Evolutionary conservation across 1,140 invertebrate genomes (phyloP).

Genomic region (Drosophila elegans): DNA sequence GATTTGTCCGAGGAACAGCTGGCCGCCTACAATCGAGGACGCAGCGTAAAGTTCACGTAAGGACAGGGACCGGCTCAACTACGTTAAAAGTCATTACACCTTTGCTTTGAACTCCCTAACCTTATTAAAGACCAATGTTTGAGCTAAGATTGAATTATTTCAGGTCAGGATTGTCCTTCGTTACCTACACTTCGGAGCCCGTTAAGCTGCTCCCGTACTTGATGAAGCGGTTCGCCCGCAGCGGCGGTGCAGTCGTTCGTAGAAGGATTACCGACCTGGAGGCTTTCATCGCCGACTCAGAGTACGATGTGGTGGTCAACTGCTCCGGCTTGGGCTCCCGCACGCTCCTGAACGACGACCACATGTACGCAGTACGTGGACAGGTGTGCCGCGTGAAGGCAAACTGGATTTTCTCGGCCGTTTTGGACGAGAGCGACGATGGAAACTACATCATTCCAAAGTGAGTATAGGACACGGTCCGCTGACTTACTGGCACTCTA

Average conservation of each 20-base stretch:
- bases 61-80: conserved; percentile 18
- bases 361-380: conserved; percentile 88
- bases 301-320: conserved; percentile 90
- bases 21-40: conserved; percentile 84
- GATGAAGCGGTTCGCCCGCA: conserved; percentile 86
- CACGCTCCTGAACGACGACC: conserved; percentile 87
- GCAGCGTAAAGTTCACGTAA: conserved; percentile 86
- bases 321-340: conserved; percentile 88
- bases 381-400: conserved; percentile 89
- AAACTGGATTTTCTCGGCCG: conserved; percentile 87
- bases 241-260: conserved; percentile 86
- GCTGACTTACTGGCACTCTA: too few relatives aligned
- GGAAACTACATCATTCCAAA: conserved; percentile 91
- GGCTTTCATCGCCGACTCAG: conserved; percentile 84
- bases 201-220: conserved; percentile 87
- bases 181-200: conserved; percentile 88
- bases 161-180: conserved; percentile 87
- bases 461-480: conserved; percentile 82
- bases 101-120: too few relatives aligned
- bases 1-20: conserved; percentile 85
- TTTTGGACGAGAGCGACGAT: conserved; percentile 86
- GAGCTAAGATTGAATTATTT: conserved; percentile 35
- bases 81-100: too few relatives aligned
- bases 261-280: conserved; percentile 86
- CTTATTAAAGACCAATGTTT: too few relatives aligned